Evolutionary conservation across 2,888 invertebrate genomes (phyloP), one percentile per base, ranked within the genome.

Genomic region (Leptura quadrifasciata): DNA sequence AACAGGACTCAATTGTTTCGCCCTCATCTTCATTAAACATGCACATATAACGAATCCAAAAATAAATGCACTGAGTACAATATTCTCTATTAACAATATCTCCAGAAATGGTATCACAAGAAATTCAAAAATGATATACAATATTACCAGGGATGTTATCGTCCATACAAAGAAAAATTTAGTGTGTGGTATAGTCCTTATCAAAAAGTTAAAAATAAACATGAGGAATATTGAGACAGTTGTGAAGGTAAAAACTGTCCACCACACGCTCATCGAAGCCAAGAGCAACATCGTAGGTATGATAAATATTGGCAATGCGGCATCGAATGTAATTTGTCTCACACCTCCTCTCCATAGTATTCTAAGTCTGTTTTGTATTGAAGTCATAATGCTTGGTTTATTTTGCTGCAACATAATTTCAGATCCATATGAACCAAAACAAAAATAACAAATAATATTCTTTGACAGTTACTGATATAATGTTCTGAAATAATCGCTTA

Each of bases 121-220:
- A 72, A 92, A 87, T 87, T 96, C 94, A 89, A 95, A 95, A 20
- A 95, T 91, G 21, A 93, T 81, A 84, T 94, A 92, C 86, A 95
- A 89, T 82, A 92, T 91, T 4, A 93, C 83, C 3, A 93, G 91
- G 10, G 95, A 95, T 60, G 93, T 92, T 57, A 94, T 85, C 0
- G 93, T 92, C 95, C 96, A 96, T 80, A 93, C 92, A 77, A 92
- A 91, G 87, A 95, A 95, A 88, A 96, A 95, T 84, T 93, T 93
- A 1, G 95, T 94, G 76, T 81, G 77, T n/a, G 86, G 87, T 70
- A 87, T 83, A 3, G 84, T 83, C 73, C 75, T 80, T 35, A 87
- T 85, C 35, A 86, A 80, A 82, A 87, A 86, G 55, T 84, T 84
- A 58, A 84, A 87, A 24, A 88, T 81, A 9, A 86, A 79, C 10